phyloP scores from a whole-genome alignment of 2,888 invertebrate species.

The Ceraclea dissimilis region DNA sequence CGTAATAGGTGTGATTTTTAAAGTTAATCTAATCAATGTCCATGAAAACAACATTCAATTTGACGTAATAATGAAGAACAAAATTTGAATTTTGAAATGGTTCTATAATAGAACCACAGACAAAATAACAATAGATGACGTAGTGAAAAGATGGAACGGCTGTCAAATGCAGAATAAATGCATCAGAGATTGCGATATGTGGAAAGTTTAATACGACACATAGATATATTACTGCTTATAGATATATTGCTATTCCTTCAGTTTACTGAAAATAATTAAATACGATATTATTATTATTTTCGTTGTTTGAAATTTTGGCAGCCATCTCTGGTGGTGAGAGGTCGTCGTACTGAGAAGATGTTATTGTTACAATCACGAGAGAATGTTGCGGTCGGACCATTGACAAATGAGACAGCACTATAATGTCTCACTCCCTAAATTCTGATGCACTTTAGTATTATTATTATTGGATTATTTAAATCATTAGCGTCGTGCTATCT shows the following conservation, averaged over 20 bases:
- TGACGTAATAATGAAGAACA: too few relatives aligned
- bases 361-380: background rate
- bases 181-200: background rate
- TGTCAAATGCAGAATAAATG: background rate
- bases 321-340: background rate
- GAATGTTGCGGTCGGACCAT: background rate
- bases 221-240: background rate
- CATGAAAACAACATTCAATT: too few relatives aligned
- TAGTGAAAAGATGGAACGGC: background rate
- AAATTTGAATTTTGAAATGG: too few relatives aligned
- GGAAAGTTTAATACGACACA: background rate
- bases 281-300: background rate
- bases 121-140: too few relatives aligned
- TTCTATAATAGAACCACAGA: too few relatives aligned
- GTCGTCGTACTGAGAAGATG: background rate
- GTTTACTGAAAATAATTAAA: background rate
- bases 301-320: background rate
- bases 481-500: too few relatives aligned
- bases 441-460: too few relatives aligned
- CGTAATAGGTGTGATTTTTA: too few relatives aligned
- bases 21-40: too few relatives aligned
- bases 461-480: too few relatives aligned
- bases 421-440: too few relatives aligned
- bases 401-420: slow-evolving; percentile 1
- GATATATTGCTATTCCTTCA: background rate